Percentiles rank a stretch among this genome's conserved stretches.
Evolutionary conservation across 2,888 invertebrate genomes (phyloP).

Genomic region (Ariolimax columbianus): DNA sequence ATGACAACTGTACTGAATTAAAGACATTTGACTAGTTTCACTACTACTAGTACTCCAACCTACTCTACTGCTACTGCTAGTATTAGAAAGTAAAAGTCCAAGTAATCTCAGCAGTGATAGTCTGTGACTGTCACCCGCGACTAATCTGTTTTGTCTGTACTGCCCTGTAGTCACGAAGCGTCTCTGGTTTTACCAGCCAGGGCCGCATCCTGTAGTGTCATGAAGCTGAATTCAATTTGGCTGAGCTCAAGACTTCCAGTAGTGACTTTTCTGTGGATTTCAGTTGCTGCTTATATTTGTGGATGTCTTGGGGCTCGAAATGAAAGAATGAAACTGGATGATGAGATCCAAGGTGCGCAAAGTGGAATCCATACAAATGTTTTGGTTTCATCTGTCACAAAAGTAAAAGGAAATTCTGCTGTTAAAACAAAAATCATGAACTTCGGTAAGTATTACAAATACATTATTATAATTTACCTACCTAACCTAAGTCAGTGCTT

Average conservation of each 20-base stretch:
- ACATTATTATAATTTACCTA: too few species aligned
- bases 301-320: background rate
- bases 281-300: background rate
- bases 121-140: too few species aligned
- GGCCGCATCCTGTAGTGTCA: background rate
- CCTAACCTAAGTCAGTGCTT: too few species aligned
- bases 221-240: conserved; percentile 1
- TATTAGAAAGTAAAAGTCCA: too few species aligned
- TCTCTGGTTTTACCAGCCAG: too few species aligned
- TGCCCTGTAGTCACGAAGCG: too few species aligned
- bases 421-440: background rate
- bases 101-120: too few species aligned
- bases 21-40: background rate
- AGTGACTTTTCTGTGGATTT: conserved; percentile 5
- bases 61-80: too few species aligned
- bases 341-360: background rate
- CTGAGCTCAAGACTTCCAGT: background rate
- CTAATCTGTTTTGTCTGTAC: too few species aligned
- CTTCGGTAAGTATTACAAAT: conserved; percentile 31
- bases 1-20: too few species aligned
- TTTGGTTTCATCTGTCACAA: background rate
- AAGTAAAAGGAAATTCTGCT: background rate
- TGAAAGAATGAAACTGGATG: background rate
- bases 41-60: background rate
- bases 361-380: background rate